phyloP scores from a whole-genome alignment of 2,113 vertebrate species.

The Sylvicapra grimmia region DNA sequence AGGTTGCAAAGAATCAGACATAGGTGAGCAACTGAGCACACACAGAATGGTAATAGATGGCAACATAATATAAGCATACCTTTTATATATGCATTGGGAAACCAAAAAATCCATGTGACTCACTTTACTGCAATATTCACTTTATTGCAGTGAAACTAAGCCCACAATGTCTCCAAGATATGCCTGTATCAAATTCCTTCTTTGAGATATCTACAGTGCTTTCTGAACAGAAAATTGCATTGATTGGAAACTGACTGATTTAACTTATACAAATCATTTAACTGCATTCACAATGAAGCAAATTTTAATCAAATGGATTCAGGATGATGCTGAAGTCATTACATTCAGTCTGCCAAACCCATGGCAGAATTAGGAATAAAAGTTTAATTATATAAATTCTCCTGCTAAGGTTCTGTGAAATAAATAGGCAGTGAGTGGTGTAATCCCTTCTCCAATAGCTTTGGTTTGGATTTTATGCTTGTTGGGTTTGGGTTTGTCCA shows the following conservation, averaged over 20 bases:
- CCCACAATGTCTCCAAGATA: not conserved
- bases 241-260: not conserved
- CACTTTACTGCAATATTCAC: not conserved
- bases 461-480: not conserved
- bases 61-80: not conserved
- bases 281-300: not conserved
- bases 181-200: not conserved
- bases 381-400: not conserved
- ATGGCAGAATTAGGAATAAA: not conserved
- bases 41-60: not conserved
- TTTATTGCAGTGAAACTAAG: not conserved
- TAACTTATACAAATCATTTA: not conserved
- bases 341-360: not conserved
- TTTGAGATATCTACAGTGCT: not conserved
- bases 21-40: not conserved
- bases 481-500: not conserved
- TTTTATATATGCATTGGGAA: not conserved
- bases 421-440: not conserved
- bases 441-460: not conserved
- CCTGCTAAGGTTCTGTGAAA: not conserved
- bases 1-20: not conserved
- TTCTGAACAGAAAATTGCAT: not conserved
- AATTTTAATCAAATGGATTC: not conserved
- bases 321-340: not conserved
- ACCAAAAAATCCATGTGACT: not conserved